phyloP scores from a whole-genome alignment of 2,113 vertebrate species.

The Nothobranchius furzeri region DNA sequence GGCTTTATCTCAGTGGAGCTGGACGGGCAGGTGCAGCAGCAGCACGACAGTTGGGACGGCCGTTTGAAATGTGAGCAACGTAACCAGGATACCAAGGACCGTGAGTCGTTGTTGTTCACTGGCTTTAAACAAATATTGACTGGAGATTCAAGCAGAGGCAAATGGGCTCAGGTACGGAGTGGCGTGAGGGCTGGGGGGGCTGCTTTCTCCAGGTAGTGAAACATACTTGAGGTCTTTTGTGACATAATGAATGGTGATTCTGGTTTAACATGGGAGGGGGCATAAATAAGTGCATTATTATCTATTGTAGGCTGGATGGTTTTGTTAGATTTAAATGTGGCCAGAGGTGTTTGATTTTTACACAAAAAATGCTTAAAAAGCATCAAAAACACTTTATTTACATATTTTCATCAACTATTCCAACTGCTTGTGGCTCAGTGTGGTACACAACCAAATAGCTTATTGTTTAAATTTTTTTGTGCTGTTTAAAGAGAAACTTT shows the following conservation, averaged over 20 bases:
- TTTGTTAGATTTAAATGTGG: too few relatives aligned
- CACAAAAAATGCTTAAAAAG: too few relatives aligned
- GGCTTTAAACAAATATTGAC: slow-evolving; percentile 78
- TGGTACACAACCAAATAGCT: too few relatives aligned
- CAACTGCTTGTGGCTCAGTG: too few relatives aligned
- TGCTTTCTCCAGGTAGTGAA: slow-evolving; percentile 15
- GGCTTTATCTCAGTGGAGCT: too few relatives aligned
- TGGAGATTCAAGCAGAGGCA: slow-evolving; percentile 45
- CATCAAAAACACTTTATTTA: too few relatives aligned
- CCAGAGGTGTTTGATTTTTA: too few relatives aligned
- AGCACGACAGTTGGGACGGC: slow-evolving; percentile 64
- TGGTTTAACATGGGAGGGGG: not conserved
- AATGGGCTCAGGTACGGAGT: slow-evolving; percentile 56
- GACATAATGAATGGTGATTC: not conserved
- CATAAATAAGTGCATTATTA: too few relatives aligned
- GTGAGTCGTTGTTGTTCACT: slow-evolving; percentile 49
- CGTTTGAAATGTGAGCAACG: slow-evolving; percentile 24
- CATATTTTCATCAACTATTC: too few relatives aligned
- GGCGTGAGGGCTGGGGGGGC: slow-evolving; percentile 21
- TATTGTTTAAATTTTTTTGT: too few relatives aligned
- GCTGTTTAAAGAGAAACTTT: too few relatives aligned
- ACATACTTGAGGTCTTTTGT: not conserved
- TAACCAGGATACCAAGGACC: slow-evolving; percentile 77
- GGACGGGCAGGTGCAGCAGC: slow-evolving; percentile 37
- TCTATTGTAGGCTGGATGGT: too few relatives aligned